Evolutionary conservation across 2,797 vertebrate genomes (phyloP).

Genomic region (Chaetodon trifasciatus): DNA sequence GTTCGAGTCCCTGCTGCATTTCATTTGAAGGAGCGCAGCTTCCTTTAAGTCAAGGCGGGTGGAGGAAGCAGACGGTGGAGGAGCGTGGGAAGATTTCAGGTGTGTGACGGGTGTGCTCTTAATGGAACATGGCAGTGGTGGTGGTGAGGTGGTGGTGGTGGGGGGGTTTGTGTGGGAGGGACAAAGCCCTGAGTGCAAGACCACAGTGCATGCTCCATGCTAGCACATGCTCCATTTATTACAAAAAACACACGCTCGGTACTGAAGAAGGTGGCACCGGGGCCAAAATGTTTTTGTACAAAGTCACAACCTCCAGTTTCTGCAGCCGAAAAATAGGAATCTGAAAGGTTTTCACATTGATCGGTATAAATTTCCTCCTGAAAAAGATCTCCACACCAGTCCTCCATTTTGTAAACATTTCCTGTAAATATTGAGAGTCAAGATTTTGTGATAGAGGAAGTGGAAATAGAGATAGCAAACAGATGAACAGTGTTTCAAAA

Average conservation of each 20-base stretch:
- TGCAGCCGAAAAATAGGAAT: constrained; percentile 61
- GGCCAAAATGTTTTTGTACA: constrained; percentile 62
- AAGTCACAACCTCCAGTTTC: constrained; percentile 62
- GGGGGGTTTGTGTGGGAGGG: constrained; percentile 42
- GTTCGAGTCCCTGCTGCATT: constrained; percentile 75
- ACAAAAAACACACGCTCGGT: constrained; percentile 40
- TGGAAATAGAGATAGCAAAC: constrained; percentile 56
- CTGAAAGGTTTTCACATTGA: constrained; percentile 72
- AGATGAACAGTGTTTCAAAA: constrained; percentile 30
- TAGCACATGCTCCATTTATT: constrained; percentile 78
- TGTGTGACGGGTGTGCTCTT: constrained; percentile 48
- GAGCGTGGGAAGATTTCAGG: constrained; percentile 61
- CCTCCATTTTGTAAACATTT: constrained; percentile 79
- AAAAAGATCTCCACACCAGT: constrained; percentile 38
- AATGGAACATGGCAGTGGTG: constrained; percentile 58
- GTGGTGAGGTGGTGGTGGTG: constrained; percentile 1
- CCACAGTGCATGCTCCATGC: constrained; percentile 79
- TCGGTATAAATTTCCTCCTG: constrained; percentile 70
- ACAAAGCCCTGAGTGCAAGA: constrained; percentile 80
- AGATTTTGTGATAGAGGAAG: constrained; percentile 60
- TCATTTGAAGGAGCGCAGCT: constrained; percentile 53
- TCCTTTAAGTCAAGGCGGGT: constrained; percentile 68
- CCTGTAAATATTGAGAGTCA: constrained; percentile 54
- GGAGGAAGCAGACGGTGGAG: constrained; percentile 56
- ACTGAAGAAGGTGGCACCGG: constrained; percentile 51